Base-by-base conservation (phyloP, 2,113 vertebrate species). In the Cichladusa arquata region DNA sequence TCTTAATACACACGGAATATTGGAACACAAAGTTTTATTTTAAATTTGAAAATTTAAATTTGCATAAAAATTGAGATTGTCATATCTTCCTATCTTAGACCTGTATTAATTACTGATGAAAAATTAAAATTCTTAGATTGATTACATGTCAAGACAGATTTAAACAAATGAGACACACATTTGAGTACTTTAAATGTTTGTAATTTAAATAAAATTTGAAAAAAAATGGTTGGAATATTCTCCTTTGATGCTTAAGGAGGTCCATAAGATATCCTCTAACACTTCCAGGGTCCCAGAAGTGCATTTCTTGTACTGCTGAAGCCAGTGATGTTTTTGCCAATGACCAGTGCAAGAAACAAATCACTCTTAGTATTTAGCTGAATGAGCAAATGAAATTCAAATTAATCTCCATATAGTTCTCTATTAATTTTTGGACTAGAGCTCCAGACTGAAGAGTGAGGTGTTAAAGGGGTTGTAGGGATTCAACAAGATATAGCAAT, bases 401-500 rank as follows among this genome's bases (percentile, higher is more conserved):
- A 67, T 84, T 82, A 66, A 58, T 66, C 38, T 71, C 36, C 72
- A 65, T 66, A 82, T 71, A 47, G 70, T 93, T 76, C 47, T 71
- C 29, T 57, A 6, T 44, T 77, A 29, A 22, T 60, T 88, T 65
- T 80, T 64, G 90, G 26, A 28, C 33, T 74, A 7, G 33, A 45
- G 23, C 73, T 50, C 19, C 12, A 29, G 9, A 33, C 53, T 86
- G 19, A 86, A 81, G 53, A 70, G 24, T 36, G 58, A 62, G n/a
- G 51, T 34, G 67, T 80, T 94, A 81, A 53, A 86, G 94, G 72
- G 70, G 31, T 87, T 94, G 78, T 28, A 94, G 85, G 93, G 88
- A 93, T 93, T 91, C 73, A 97, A 14, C 47, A 82, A 90, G 70
- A 80, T 97, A 31, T 3, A 85, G 71, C 64, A 77, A 29, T 94